Conservation (phyloP, 2,888 invertebrate genomes). For the Arenicola marina region DNA sequence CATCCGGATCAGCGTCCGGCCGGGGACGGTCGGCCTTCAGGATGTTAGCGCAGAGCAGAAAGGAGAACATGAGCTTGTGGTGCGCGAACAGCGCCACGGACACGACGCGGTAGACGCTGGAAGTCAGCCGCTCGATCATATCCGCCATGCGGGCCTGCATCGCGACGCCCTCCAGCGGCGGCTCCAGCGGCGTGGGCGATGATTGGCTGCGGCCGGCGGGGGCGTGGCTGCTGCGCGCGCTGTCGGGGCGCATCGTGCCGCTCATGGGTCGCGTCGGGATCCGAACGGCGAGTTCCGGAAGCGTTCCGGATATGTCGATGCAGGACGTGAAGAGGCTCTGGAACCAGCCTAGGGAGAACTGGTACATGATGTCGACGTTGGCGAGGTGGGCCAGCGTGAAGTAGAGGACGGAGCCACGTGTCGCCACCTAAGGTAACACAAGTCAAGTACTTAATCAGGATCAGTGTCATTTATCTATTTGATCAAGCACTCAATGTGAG, state of each 20-base stretch:
- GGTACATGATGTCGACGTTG: slow-evolving; percentile 60
- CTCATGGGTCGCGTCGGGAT: not conserved
- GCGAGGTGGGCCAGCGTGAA: slow-evolving; percentile 59
- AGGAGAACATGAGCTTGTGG: slow-evolving; percentile 60
- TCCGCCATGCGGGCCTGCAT: slow-evolving; percentile 46
- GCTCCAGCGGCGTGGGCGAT: slow-evolving; percentile 14
- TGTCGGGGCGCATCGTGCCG: not conserved
- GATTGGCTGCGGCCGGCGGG: not conserved
- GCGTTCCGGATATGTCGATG: slow-evolving; percentile 37
- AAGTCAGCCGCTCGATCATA: slow-evolving; percentile 33
- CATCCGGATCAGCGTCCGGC: no score
- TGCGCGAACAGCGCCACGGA: slow-evolving; percentile 57
- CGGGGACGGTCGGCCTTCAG: slow-evolving; percentile 34
- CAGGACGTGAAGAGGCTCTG: slow-evolving; percentile 56
- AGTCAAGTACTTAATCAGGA: not conserved
- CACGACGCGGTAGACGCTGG: slow-evolving; percentile 41
- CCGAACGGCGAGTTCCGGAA: not conserved
- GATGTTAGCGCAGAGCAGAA: slow-evolving; percentile 55
- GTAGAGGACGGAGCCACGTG: slow-evolving; percentile 59
- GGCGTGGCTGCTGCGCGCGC: not conserved
- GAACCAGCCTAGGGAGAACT: slow-evolving; percentile 61
- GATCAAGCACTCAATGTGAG: no score
- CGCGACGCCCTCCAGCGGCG: not conserved
- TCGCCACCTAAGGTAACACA: slow-evolving; percentile 51
- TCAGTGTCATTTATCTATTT: no score